phyloP scores from a whole-genome alignment of 1,140 invertebrate genomes.

The Carposina sasakii region DNA sequence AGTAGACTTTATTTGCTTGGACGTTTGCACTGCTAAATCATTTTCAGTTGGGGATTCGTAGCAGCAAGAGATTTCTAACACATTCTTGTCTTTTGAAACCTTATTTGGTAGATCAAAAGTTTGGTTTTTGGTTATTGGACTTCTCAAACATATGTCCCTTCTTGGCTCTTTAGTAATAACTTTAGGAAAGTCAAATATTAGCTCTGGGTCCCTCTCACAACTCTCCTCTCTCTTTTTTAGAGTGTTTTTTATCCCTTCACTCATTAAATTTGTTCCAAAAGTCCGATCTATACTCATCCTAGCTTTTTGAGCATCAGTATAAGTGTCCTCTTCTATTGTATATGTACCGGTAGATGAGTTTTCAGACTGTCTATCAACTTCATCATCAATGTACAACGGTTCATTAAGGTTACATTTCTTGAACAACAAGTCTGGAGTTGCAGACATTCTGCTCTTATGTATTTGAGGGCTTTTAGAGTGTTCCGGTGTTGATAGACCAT shows the following conservation, averaged over 20 bases:
- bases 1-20: conserved; percentile 67
- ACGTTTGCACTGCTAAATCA: conserved; percentile 59
- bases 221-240: conserved; percentile 29
- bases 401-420: conserved; percentile 56
- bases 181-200: conserved; percentile 49
- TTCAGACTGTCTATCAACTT: conserved; percentile 54
- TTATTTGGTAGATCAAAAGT: conserved; percentile 47
- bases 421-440: conserved; percentile 55
- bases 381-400: conserved; percentile 58
- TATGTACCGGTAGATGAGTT: conserved; percentile 87
- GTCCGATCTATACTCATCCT: conserved; percentile 87
- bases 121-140: conserved; percentile 33
- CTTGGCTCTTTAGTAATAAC: conserved; percentile 57
- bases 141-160: conserved; percentile 42
- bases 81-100: conserved; percentile 71
- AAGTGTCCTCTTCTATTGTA: conserved; percentile 88
- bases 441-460: conserved; percentile 43
- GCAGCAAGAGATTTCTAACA: conserved; percentile 75
- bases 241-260: conserved; percentile 45
- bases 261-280: conserved; percentile 67
- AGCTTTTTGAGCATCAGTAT: conserved; percentile 88
- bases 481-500: conserved; percentile 60
- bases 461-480: conserved; percentile 46
- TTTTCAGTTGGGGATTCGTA: conserved; percentile 71
- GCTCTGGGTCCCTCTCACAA: conserved; percentile 47